Evolutionary conservation across 37 sponge, comb jelly and placozoan species (phyloP), one percentile per base, ranked within the genome.

Genomic region (Theonella swinhoei): DNA sequence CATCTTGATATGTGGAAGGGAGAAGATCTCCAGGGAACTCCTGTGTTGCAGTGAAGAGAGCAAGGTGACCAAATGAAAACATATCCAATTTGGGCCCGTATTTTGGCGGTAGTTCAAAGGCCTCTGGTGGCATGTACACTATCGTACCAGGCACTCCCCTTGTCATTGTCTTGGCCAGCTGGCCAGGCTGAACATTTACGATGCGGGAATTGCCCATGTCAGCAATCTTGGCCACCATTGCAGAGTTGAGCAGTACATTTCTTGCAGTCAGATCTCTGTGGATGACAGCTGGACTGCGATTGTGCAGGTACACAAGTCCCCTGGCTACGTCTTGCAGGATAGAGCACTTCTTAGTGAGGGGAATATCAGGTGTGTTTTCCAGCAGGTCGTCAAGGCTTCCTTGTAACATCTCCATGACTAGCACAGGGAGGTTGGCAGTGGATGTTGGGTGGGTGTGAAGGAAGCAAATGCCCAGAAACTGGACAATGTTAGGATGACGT

Each of bases 81-180:
- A 79, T 64, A 79, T 79, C 80, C 20, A 79, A 42, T 22, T 23
- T 25, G 22, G 47, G 39, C 22, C 68, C 25, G 40, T 20, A 54
- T 3, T 1, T 7, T 47, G 7, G 11, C 14, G 54, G n/a, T 14
- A 32, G 9, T 20, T 36, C 31, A 22, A 61, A 30, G 30, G 81
- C 81, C 31, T 70, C 81, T 30, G 81, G 81, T 39, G 80, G 80
- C 80, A 79, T 79, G 70, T 69, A 70, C 31, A 47, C 60, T 47
- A 43, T 30, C 4, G 81, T 80, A 34, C 81, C 81, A 26, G 81
- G 81, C 7, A 70, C 42, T n/a, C n/a, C n/a, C n/a, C n/a, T n/a
- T n/a, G n/a, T n/a, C n/a, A n/a, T n/a, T 4, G 9, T 47, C 31
- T 70, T 39, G 30, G 66, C 28, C 32, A 35, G 26, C 33, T 9